Evolutionary conservation across 1,140 invertebrate genomes (phyloP).

Genomic region (Fopius arisanus): DNA sequence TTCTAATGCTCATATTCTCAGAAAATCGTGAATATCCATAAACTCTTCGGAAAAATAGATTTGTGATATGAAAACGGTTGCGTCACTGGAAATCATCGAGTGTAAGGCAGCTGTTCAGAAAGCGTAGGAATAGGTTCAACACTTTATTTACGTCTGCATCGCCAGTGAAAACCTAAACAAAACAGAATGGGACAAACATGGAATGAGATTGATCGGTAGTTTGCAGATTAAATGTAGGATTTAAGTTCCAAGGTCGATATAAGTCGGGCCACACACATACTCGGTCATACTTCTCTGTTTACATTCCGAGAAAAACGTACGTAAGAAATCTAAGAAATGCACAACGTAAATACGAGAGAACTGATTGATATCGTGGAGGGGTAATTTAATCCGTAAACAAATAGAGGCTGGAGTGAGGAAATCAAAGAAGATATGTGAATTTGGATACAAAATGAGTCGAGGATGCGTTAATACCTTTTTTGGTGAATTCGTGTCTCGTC

Average conservation of each 20-base stretch:
- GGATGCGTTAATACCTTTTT: conserved; percentile 45
- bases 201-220: not conserved
- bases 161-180: not conserved
- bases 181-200: not conserved
- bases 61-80: conserved; percentile 31
- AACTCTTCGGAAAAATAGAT: not conserved
- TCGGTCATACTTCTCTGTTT: not conserved
- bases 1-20: too few species aligned
- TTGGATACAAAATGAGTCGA: not conserved
- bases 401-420: not conserved
- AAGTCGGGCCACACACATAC: not conserved
- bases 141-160: not conserved
- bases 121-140: conserved; percentile 45
- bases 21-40: too few species aligned
- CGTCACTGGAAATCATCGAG: conserved; percentile 47
- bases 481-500: conserved; percentile 32
- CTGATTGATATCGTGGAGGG: not conserved
- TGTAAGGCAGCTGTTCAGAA: conserved; percentile 41
- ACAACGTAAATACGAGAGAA: not conserved
- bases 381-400: conserved; percentile 5
- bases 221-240: not conserved
- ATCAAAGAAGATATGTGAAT: conserved; percentile 13
- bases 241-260: not conserved
- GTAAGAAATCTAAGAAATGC: too few species aligned
- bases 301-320: not conserved